phyloP scores from a whole-genome alignment of 1,140 invertebrate species.

The Pachypeltis micranthus region DNA sequence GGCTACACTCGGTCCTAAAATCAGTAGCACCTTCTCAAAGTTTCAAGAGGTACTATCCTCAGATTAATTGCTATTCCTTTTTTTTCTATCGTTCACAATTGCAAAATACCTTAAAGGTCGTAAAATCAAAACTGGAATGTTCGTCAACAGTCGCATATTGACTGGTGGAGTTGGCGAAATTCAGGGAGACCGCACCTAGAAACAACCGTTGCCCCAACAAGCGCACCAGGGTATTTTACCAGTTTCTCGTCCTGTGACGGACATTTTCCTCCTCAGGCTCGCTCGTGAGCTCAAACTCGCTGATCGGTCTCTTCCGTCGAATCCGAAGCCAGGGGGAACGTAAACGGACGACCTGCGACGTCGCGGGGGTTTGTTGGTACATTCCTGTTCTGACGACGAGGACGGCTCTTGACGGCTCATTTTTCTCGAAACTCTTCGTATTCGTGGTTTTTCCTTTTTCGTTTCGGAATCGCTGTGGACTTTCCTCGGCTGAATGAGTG shows the following conservation, averaged over 20 bases:
- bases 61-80: too few relatives aligned
- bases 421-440: neutral
- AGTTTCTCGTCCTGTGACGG: conserved; percentile 26
- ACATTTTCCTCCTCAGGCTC: conserved; percentile 28
- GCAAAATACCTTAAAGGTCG: too few relatives aligned
- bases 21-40: too few relatives aligned
- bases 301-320: conserved; percentile 25
- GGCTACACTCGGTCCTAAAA: too few relatives aligned
- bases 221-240: conserved; percentile 40
- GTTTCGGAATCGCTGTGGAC: conserved; percentile 1
- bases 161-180: too few relatives aligned
- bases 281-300: conserved; percentile 29
- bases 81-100: too few relatives aligned
- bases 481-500: neutral
- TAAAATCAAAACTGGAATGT: too few relatives aligned
- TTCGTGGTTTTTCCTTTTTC: neutral
- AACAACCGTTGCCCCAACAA: conserved; percentile 41
- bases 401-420: neutral
- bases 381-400: conserved; percentile 22
- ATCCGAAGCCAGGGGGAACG: conserved; percentile 14
- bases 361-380: conserved; percentile 26
- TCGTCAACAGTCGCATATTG: too few relatives aligned
- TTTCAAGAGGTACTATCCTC: too few relatives aligned
- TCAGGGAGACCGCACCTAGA: too few relatives aligned
- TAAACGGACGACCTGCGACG: conserved; percentile 21